Base-by-base conservation (phyloP, 2,797 vertebrate genomes). In the Lacerta bilineata region DNA sequence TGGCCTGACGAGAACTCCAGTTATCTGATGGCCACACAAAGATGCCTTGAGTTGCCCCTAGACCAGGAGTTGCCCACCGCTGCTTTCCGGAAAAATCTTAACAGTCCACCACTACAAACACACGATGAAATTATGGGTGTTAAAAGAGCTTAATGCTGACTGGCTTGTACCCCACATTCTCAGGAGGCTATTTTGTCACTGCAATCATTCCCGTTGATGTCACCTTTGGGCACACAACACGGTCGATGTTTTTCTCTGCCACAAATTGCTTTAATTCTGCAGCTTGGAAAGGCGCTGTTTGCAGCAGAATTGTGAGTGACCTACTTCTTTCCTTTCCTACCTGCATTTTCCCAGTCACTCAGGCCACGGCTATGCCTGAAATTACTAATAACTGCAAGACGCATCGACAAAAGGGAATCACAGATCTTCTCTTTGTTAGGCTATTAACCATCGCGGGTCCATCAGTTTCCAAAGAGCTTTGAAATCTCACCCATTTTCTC, bases 381-480 rank as follows among this genome's bases (percentile, higher is more conserved):
- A 64, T 86, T 90, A 33, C 33, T 33, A 92, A 91, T 79, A 88
- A 85, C 13, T 27, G 80, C 76, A 91, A 88, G 50, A 39, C 23
- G 72, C 83, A 29, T 88, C 82, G 39, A 69, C 33, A 87, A 93
- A 55, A 36, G 17, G 5, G 5, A 46, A 88, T 29, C 27, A 27
- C 10, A 86, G 9, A 61, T 8, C 82, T 72, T 89, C 80, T 66
- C 86, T 43, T 86, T 76, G 64, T 89, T 87, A 17, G 79, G 33
- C 6, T 87, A 33, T 82, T 93, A 33, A 83, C 76, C 25, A 91
- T 87, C 13, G 8, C 64, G 39, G 23, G 17, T 79, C 91, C 90
- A 8, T 84, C 92, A 79, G 3, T 89, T 68, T 89, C 29, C 69
- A 91, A 89, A 91, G 89, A 87, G 33, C 82, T 90, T 93, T 94